Conservation (phyloP, 92 coral and sea anemone genomes). For the Scolanthus callimorphus region DNA sequence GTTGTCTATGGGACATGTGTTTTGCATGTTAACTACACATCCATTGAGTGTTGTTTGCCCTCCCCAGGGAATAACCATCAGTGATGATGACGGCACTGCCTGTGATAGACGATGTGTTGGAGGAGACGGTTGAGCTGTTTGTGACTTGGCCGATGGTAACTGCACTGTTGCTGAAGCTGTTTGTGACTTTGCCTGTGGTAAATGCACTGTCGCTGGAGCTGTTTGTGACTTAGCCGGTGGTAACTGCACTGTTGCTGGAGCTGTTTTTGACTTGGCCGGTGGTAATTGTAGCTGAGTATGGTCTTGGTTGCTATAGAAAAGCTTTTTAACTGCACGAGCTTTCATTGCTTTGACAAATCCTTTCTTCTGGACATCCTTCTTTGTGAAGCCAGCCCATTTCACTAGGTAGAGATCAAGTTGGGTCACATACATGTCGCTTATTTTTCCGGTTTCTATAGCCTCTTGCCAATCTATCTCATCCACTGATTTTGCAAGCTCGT, state of each 20-base stretch:
- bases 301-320: slow-evolving; percentile 23
- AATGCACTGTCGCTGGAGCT: too few species aligned
- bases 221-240: too few species aligned
- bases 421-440: slow-evolving; percentile 13
- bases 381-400: slow-evolving; percentile 11
- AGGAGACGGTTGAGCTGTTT: not conserved
- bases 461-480: slow-evolving; percentile 24
- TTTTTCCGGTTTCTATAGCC: slow-evolving; percentile 9
- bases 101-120: too few species aligned
- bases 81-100: not conserved
- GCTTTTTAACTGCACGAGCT: slow-evolving; percentile 23
- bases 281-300: slow-evolving; percentile 12
- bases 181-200: too few species aligned
- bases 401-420: slow-evolving; percentile 29
- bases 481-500: slow-evolving; percentile 24
- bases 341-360: slow-evolving; percentile 29
- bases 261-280: too few species aligned
- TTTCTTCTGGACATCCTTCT: slow-evolving; percentile 12
- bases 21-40: not conserved
- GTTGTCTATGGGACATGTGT: slow-evolving; percentile 45
- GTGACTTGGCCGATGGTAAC: too few species aligned
- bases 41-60: slow-evolving; percentile 11
- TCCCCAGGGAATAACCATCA: slow-evolving; percentile 34
- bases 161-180: too few species aligned
- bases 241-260: too few species aligned